Percentiles rank a stretch among this genome's conserved stretches.
These are phyloP conservation scores for Columba livia DNA, from an alignment of 2,113 vertebrate species.

Conservation along the genomic window DNA sequence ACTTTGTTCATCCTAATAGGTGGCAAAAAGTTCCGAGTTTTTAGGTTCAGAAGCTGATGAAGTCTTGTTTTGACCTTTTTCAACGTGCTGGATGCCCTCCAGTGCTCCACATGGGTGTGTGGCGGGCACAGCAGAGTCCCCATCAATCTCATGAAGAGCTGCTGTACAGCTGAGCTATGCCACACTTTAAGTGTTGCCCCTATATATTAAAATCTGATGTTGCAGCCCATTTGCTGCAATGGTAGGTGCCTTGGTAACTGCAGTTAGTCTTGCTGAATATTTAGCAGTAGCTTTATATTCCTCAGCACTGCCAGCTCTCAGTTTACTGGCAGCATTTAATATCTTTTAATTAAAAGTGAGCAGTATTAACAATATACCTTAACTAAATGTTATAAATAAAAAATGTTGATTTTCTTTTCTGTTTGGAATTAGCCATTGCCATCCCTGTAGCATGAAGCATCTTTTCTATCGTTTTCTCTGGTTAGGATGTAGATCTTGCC, in stretches of 20 bases:
- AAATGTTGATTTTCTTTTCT: background rate
- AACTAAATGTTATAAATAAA: background rate
- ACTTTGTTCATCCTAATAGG: slow-evolving; percentile 62
- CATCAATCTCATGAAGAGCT: slow-evolving; percentile 66
- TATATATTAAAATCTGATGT: slow-evolving; percentile 43
- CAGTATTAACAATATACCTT: background rate
- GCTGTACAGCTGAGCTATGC: slow-evolving; percentile 32
- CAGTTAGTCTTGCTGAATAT: slow-evolving; percentile 45
- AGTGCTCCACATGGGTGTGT: slow-evolving; percentile 61
- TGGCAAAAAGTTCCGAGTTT: slow-evolving; percentile 66
- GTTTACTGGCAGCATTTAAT: slow-evolving; percentile 11
- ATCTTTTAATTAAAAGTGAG: background rate
- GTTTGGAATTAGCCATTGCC: background rate
- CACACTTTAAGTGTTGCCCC: slow-evolving; percentile 18
- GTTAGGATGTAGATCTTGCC: background rate
- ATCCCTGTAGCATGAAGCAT: background rate
- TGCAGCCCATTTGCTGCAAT: slow-evolving; percentile 60
- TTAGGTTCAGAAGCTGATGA: slow-evolving; percentile 71
- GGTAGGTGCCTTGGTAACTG: slow-evolving; percentile 27
- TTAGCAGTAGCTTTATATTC: background rate
- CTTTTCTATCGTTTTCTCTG: background rate
- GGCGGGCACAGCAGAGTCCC: slow-evolving; percentile 53
- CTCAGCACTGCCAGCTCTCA: background rate
- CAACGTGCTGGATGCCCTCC: slow-evolving; percentile 60
- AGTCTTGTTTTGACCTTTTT: slow-evolving; percentile 71